These are phyloP conservation scores for Eulithis testata DNA, from an alignment of 2,888 invertebrate genomes.

Conservation along the genomic window DNA sequence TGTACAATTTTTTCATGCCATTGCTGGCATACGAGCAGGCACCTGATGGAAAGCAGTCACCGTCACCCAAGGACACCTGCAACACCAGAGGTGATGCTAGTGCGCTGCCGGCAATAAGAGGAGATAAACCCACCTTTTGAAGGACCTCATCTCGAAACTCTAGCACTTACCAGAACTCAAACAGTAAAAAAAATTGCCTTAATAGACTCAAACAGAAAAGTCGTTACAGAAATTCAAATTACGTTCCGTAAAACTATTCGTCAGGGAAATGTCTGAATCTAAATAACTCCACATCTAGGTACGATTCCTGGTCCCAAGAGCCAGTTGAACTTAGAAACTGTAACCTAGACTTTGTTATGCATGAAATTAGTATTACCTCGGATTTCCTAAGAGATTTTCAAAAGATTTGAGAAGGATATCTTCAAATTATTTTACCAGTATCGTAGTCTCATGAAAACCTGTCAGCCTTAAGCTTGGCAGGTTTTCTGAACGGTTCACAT, in stretches of 20 bases:
- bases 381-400: slow-evolving; percentile 12
- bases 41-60: too few relatives aligned
- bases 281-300: slow-evolving; percentile 31
- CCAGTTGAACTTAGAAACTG: slow-evolving; percentile 26
- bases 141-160: not conserved
- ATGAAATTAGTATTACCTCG: slow-evolving; percentile 17
- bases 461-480: too few relatives aligned
- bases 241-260: slow-evolving; percentile 16
- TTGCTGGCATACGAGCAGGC: too few relatives aligned
- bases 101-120: too few relatives aligned
- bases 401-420: not conserved
- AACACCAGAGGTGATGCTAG: too few relatives aligned
- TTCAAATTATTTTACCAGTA: too few relatives aligned
- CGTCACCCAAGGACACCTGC: too few relatives aligned
- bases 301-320: slow-evolving; percentile 22
- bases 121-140: too few relatives aligned
- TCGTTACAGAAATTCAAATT: slow-evolving; percentile 7
- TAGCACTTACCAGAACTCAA: not conserved
- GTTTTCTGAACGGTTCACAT: too few relatives aligned
- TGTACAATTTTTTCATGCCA: too few relatives aligned
- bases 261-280: slow-evolving; percentile 24
- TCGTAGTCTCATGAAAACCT: too few relatives aligned
- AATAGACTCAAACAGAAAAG: not conserved
- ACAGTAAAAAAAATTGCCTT: not conserved
- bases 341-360: slow-evolving; percentile 27